Evolutionary conservation across 1,140 invertebrate genomes (phyloP), one percentile per base, ranked within the genome.

Genomic region (Macrobrachium nipponense): DNA sequence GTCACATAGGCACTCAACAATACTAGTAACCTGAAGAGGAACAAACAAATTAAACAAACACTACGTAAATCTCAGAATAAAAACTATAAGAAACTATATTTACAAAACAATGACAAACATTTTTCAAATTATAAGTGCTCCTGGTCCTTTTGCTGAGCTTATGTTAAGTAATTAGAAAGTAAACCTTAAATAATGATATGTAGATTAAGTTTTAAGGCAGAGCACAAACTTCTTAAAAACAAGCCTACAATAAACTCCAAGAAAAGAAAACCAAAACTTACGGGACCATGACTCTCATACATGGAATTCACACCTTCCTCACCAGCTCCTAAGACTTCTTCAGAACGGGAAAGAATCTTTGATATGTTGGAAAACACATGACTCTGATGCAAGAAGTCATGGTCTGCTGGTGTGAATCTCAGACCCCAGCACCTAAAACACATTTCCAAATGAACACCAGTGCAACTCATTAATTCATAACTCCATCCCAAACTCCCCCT

Each of bases 341-440:
- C 97, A 7, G 96, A 96, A 87, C 97, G 95, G 0, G 97, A 98
- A 58, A 99, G 92, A 72, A 99, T 99, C 92, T 98, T 97, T 89
- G 97, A 98, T 76, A 99, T 98, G 90, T 98, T 98, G 89, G 96
- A 97, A 90, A 99, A 99, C 6, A 99, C 97, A 91, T 98, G 96
- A 95, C 92, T 95, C 93, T 89, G 90, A 90, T 99, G 98, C n/a
- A 99, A 92, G 90, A 99, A 99, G 89, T 95, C 94, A 90, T 98
- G 97, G 92, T 99, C 98, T 5, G 95, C 93, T 43, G 95, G 94
- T 8, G 95, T 94, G 91, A 98, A 99, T 89, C 95, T 94, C 60
- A 99, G 94, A 44, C 96, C 97, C 95, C 97, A 99, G 91, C 97
- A 98, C 88, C 88, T 89, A 23, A 20, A 20, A 72, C 5, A 44